Evolutionary conservation across 2,797 vertebrate genomes (phyloP).

Genomic region (Enteromius argenteus): DNA sequence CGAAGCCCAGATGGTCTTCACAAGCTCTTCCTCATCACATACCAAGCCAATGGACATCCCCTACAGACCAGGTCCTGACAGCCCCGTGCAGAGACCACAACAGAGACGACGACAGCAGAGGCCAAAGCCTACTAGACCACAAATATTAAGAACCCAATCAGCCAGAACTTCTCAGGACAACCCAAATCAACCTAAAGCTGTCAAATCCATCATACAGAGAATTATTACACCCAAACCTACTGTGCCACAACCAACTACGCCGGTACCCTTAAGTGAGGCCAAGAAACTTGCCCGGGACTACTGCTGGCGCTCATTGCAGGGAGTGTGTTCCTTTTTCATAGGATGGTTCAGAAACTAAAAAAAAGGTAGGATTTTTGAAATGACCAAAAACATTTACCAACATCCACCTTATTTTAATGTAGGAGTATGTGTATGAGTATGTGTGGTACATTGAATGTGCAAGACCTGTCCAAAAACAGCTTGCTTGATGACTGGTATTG

Average conservation of each 20-base stretch:
- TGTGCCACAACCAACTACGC: conserved; percentile 37
- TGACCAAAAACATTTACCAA: neutral
- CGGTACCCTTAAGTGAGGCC: conserved; percentile 66
- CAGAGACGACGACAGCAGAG: neutral
- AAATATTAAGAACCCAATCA: conserved; percentile 1
- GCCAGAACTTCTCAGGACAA: conserved; percentile 18
- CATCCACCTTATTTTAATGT: neutral
- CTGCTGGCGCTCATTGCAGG: conserved; percentile 85
- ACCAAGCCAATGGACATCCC: neutral
- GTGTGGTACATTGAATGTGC: neutral
- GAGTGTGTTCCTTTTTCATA: conserved; percentile 80
- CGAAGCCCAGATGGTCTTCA: conserved; percentile 80
- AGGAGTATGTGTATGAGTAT: neutral
- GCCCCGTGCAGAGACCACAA: conserved; percentile 34
- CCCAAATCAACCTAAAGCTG: conserved; percentile 43
- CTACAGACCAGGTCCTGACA: conserved; percentile 14
- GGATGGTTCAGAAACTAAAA: conserved; percentile 78
- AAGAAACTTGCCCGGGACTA: conserved; percentile 77
- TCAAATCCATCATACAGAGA: conserved; percentile 35
- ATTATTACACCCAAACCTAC: conserved; percentile 51
- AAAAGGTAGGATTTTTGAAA: conserved; percentile 57
- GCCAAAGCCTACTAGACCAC: conserved; percentile 24
- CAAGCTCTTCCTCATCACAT: conserved; percentile 61
- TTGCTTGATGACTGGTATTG: neutral
- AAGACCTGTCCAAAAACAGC: neutral